Base-by-base conservation (phyloP, 2,888 invertebrate species). In the Andrena chrysosceles region DNA sequence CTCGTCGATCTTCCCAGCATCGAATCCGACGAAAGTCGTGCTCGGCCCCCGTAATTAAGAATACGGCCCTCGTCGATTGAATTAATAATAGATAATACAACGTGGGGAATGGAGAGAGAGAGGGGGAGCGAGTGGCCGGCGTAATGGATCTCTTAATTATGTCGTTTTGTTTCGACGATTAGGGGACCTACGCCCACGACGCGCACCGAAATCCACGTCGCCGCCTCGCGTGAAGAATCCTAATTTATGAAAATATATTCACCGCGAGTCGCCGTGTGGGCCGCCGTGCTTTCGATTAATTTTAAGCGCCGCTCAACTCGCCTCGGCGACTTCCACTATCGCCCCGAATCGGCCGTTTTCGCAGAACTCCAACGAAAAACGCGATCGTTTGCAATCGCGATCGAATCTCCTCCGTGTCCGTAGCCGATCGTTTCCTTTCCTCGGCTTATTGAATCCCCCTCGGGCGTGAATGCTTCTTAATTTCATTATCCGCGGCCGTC, bases 141-240 rank as follows among this genome's bases (percentile, higher is more conserved):
- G 84, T 90, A 91, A 91, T 90, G 89, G 87, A 85, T 90, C 89
- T 87, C 87, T 90, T 90, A 90, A 91, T 92, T 90, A 90, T 68
- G 82, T 82, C 87, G 89, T 90, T 89, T 90, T 83, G 87, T 87
- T 83, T 72, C 62, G 74, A 68, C 85, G 88, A 88, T 89, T 90
- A 88, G 87, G 77, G 69, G 20, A 16, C 52, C 76, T 77, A 64
- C 87, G 85, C 87, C 88, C 86, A 87, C 88, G 81, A 75, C 60
- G 54, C 26, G 68, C 83, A 60, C 74, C 79, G 73, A 87, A 87
- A 85, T 63, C 69, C 33, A 60, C 72, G 52, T 77, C 29, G 26
- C 23, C 68, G 8, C 5, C 29, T 74, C 71, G 75, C 77, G 71
- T 70, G 83, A 74, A 77, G 59, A 54, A 63, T 60, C 75, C 68